A percentile compares a stretch with the other conserved stretches of the same genome.
phyloP scores from a whole-genome alignment of 1,140 invertebrate species.

The Tyrophagus putrescentiae region DNA sequence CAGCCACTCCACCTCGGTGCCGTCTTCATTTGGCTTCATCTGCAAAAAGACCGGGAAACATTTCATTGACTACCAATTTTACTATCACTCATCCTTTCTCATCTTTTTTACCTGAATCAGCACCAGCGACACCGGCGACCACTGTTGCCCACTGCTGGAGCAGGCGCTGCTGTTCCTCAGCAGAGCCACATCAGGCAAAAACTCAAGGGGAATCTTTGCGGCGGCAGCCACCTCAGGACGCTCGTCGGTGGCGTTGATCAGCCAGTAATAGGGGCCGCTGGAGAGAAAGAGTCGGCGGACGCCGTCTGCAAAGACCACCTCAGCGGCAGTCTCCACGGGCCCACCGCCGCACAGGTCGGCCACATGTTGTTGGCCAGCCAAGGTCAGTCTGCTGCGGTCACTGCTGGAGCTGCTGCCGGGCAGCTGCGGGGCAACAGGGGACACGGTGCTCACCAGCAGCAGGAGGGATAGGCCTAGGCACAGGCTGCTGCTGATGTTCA shows the following conservation, averaged over 20 bases:
- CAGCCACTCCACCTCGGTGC: constrained; percentile 14
- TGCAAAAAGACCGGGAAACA: neutral
- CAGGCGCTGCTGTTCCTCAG: constrained; percentile 1
- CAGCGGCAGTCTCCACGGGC: neutral
- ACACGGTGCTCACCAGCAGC: too few relatives aligned
- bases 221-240: neutral
- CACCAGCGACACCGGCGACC: neutral
- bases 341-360: constrained; percentile 5
- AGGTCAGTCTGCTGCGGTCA: too few relatives aligned
- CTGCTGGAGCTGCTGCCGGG: too few relatives aligned
- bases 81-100: neutral
- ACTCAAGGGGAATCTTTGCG: constrained; percentile 4
- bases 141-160: neutral
- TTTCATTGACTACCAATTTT: neutral
- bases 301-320: neutral
- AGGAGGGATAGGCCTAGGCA: too few relatives aligned
- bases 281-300: constrained; percentile 4
- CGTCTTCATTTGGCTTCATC: neutral
- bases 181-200: constrained; percentile 12
- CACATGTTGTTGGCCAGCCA: too few relatives aligned
- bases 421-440: too few relatives aligned
- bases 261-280: constrained; percentile 16
- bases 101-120: constrained; percentile 20
- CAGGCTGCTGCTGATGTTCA: too few relatives aligned
- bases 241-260: neutral